A percentile compares a stretch with the other conserved stretches of the same genome.
phyloP scores from a whole-genome alignment of 2,888 invertebrate genomes.

The Acronicta psi region DNA sequence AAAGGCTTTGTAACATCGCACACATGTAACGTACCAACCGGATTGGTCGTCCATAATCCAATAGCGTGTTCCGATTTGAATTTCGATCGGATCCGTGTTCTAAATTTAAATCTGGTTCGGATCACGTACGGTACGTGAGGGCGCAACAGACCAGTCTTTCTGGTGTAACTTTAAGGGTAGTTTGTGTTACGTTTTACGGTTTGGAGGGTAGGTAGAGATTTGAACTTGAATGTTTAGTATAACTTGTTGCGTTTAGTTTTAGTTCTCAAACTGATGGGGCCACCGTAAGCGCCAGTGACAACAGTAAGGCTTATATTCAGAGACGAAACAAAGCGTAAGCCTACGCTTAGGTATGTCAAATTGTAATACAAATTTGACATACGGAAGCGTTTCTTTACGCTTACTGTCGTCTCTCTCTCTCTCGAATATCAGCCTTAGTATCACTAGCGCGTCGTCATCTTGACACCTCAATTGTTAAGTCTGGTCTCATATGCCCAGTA shows the following conservation, averaged over 20 bases:
- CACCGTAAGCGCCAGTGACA: no score
- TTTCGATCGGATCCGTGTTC: slow-evolving; percentile 60
- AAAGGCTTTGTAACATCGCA: slow-evolving; percentile 39
- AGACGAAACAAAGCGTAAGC: no score
- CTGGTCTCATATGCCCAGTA: no score
- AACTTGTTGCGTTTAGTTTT: slow-evolving; percentile 42
- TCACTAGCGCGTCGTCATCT: no score
- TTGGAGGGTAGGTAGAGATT: slow-evolving; percentile 14
- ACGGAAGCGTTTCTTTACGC: no score
- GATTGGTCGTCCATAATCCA: slow-evolving; percentile 56
- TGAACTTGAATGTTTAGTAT: slow-evolving; percentile 4
- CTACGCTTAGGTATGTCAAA: no score
- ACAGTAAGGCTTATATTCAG: no score
- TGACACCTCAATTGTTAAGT: no score
- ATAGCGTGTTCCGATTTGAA: slow-evolving; percentile 54
- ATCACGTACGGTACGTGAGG: slow-evolving; percentile 58
- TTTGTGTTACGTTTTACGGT: slow-evolving; percentile 33
- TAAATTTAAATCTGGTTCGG: slow-evolving; percentile 59
- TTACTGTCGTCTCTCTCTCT: no score
- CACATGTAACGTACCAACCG: slow-evolving; percentile 41
- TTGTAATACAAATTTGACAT: no score
- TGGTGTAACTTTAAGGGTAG: slow-evolving; percentile 45
- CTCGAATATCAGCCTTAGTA: no score
- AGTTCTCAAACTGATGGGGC: no score
- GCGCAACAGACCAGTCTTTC: slow-evolving; percentile 43